These are phyloP conservation scores for Meriones unguiculatus DNA, from an alignment of 2,113 vertebrate genomes.

Conservation along the genomic window DNA sequence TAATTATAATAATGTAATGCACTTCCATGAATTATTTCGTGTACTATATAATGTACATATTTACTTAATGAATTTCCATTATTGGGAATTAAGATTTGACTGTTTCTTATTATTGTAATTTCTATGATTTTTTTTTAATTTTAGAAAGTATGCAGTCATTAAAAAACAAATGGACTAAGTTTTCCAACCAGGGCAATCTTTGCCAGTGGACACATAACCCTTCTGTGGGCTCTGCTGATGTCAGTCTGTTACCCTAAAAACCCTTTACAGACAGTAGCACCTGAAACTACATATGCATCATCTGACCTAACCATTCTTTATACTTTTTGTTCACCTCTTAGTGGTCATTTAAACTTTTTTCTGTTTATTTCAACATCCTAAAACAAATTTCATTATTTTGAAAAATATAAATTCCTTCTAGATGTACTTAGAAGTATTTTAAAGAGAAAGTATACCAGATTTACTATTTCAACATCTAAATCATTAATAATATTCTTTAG, in stretches of 20 bases:
- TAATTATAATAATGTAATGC: background rate
- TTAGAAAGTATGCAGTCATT: background rate
- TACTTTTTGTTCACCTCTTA: conserved; percentile 53
- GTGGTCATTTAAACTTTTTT: conserved; percentile 45
- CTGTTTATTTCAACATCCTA: conserved; percentile 36
- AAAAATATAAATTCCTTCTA: conserved; percentile 44
- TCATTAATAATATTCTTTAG: conserved; percentile 30
- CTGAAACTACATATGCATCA: background rate
- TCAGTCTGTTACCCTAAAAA: background rate
- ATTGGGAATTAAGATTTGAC: background rate
- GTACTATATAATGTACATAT: background rate
- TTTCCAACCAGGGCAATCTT: background rate
- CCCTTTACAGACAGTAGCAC: background rate
- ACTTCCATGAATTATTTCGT: background rate
- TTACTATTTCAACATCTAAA: conserved; percentile 24
- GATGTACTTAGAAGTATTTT: conserved; percentile 64
- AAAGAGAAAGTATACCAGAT: background rate
- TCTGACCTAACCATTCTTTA: background rate
- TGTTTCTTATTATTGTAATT: background rate
- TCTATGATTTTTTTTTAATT: background rate
- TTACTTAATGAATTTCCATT: background rate
- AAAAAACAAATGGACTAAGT: background rate
- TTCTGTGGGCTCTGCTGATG: background rate
- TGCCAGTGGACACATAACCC: too few relatives aligned
- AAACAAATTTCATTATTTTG: conserved; percentile 51